Base-by-base conservation (phyloP, 2,888 invertebrate species). In the Dastarcus helophoroides region DNA sequence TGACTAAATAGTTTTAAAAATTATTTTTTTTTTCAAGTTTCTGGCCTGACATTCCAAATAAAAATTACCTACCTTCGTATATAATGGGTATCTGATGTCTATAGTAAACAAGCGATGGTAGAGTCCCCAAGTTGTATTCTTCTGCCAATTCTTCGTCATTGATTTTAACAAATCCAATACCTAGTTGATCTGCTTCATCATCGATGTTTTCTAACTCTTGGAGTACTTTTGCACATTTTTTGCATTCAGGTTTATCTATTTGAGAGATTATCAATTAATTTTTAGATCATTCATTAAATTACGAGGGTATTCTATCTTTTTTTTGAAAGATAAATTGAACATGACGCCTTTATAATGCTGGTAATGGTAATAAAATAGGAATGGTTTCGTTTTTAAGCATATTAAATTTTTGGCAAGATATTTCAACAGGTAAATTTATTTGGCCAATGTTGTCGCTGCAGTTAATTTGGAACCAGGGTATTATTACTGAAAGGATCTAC, bases 141-240 rank as follows among this genome's bases (percentile, higher is more conserved):
- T 88, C 88, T 39, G 90, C 88, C 45, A 91, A 68, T 50, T 76
- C 76, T 62, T 89, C 85, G 57, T 91, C 91, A 53, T 88, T 83
- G 55, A 91, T 90, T 65, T 91, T 91, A 40, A 91, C 90, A 61
- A 91, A 90, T 44, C 89, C 90, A 53, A 91, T 90, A 40, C 88
- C 90, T 42, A 91, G 71, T 60, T 90, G 88, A 63, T 90, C 90
- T 17, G 90, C 90, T 62, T 91, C 90, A 53, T 91, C 89, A 56
- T 90, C 90, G 56, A 91, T 90, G 65, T 90, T 90, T 63, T 91
- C 90, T 61, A 91, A 61, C 63, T 90, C 89, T 63, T 83, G 80
- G 40, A 90, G 69, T 32, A 86, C 90, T 64, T 85, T 89, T 36
- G 85, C 76, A 60, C 89, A 90, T 65, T 83, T 88, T 59, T 86